These are phyloP conservation scores for Conus ventricosus DNA, from an alignment of 1,140 invertebrate species.

Conservation along the genomic window DNA sequence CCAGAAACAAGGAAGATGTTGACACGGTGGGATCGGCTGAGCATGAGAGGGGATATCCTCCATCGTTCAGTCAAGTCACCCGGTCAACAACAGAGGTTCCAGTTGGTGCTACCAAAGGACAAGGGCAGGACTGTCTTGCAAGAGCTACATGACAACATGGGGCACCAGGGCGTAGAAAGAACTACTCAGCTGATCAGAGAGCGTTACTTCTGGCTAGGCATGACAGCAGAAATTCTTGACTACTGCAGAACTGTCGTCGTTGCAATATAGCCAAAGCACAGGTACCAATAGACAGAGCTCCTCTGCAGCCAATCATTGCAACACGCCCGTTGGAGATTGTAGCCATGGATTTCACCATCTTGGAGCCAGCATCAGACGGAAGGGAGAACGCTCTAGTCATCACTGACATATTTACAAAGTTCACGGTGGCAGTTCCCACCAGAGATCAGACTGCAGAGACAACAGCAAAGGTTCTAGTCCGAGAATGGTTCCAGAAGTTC, in stretches of 20 bases:
- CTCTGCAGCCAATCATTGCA: conserved; percentile 29
- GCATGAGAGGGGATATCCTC: not conserved
- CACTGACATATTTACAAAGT: conserved; percentile 52
- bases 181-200: conserved; percentile 31
- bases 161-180: not conserved
- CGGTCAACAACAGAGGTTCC: not conserved
- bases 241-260: conserved; percentile 38
- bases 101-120: not conserved
- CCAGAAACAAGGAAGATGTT: not conserved
- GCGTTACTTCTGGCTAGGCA: conserved; percentile 22
- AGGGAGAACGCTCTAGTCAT: conserved; percentile 54
- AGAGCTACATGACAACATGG: not conserved
- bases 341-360: conserved; percentile 45
- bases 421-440: conserved; percentile 36
- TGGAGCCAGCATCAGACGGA: conserved; percentile 34
- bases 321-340: conserved; percentile 38
- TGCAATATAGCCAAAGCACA: conserved; percentile 32
- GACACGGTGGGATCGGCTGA: not conserved
- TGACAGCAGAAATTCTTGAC: conserved; percentile 38
- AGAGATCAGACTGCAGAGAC: conserved; percentile 38
- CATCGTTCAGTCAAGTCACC: not conserved
- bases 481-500: conserved; percentile 44
- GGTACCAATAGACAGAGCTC: conserved; percentile 27
- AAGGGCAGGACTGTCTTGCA: not conserved
- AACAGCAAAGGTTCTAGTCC: conserved; percentile 33